These are phyloP conservation scores for Pangasius larnaudii DNA, from an alignment of 2,797 vertebrate species.

Conservation along the genomic window DNA sequence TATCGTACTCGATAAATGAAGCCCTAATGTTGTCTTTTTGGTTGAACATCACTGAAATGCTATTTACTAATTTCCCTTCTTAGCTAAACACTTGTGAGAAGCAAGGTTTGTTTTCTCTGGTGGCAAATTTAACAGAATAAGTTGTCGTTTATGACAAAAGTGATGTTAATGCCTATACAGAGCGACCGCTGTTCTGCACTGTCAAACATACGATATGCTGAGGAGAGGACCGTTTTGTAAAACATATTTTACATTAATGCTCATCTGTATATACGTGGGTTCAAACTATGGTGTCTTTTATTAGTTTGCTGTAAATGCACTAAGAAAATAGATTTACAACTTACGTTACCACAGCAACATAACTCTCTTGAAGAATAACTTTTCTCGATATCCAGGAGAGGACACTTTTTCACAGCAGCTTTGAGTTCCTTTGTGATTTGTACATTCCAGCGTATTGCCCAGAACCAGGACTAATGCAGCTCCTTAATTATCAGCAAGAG, in stretches of 20 bases:
- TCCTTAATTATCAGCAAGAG: constrained; percentile 1
- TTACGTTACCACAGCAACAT: not conserved
- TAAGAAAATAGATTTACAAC: not conserved
- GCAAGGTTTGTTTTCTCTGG: not conserved
- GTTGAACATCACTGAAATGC: no score
- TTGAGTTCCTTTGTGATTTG: not conserved
- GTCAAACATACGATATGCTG: not conserved
- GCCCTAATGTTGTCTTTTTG: no score
- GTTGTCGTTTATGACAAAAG: not conserved
- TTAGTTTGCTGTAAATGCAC: not conserved
- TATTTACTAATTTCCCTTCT: no score
- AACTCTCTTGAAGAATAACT: not conserved
- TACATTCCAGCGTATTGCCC: not conserved
- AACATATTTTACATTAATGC: not conserved
- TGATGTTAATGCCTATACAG: not conserved
- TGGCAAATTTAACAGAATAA: not conserved
- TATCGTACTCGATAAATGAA: no score
- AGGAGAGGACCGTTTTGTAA: not conserved
- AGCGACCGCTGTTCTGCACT: not conserved
- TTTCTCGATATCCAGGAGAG: no score
- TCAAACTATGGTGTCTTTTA: not conserved
- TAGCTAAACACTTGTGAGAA: not conserved
- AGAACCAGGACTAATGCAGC: not conserved
- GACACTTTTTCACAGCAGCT: not conserved
- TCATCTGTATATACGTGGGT: not conserved